These are phyloP conservation scores for Chloebia gouldiae DNA, from an alignment of 2,113 vertebrate species.

Conservation along the genomic window DNA sequence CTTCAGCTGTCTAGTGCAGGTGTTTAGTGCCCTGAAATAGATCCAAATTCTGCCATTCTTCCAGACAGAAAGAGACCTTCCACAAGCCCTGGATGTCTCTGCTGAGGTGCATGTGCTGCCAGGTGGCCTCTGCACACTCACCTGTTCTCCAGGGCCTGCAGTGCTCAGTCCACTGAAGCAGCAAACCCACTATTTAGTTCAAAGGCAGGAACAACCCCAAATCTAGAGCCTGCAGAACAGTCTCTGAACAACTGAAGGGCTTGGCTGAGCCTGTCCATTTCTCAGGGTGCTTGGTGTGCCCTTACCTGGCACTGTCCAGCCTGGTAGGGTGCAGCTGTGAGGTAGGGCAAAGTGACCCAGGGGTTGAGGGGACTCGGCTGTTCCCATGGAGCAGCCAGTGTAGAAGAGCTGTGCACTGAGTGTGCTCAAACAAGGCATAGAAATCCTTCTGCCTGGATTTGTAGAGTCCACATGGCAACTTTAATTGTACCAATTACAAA, in stretches of 20 bases:
- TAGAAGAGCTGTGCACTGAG: neutral
- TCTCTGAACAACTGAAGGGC: neutral
- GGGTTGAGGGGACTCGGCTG: neutral
- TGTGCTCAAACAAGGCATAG: neutral
- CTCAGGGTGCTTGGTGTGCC: neutral
- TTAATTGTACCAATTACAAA: neutral
- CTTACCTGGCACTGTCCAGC: neutral
- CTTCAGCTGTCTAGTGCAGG: neutral
- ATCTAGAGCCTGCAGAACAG: neutral
- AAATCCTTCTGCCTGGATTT: neutral
- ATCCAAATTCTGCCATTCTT: neutral
- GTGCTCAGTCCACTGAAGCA: neutral
- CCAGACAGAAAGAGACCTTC: neutral
- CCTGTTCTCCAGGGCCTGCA: neutral
- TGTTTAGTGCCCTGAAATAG: neutral
- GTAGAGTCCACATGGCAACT: neutral
- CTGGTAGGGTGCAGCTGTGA: accelerated
- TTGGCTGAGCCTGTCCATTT: neutral
- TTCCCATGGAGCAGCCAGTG: neutral
- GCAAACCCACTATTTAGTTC: accelerated
- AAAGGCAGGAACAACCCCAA: neutral
- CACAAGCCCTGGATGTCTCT: neutral
- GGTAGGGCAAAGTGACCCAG: neutral
- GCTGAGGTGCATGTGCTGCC: neutral
- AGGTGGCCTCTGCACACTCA: neutral